These are phyloP conservation scores for Herpailurus yagouaroundi DNA, from an alignment of 2,113 vertebrate species.

Conservation along the genomic window DNA sequence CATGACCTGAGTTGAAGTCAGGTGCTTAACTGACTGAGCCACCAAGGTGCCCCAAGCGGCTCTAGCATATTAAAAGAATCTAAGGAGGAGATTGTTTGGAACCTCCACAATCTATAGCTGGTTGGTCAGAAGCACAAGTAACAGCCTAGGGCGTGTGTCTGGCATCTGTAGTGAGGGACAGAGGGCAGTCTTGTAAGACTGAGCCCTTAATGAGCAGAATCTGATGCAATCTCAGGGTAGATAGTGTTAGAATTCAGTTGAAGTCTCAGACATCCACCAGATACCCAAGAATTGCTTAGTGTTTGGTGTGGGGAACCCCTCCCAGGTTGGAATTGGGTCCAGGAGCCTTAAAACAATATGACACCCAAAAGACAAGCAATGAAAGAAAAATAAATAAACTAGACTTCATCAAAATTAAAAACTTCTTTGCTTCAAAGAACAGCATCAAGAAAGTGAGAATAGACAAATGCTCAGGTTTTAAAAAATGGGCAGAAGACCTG, in stretches of 20 bases:
- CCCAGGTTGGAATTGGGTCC: background rate
- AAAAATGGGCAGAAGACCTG: background rate
- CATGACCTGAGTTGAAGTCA: too few relatives aligned
- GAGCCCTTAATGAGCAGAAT: background rate
- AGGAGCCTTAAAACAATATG: background rate
- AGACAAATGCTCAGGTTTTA: background rate
- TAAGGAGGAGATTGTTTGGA: background rate
- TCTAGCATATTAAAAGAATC: too few relatives aligned
- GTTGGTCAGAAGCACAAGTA: background rate
- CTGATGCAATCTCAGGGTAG: background rate
- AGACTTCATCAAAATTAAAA: background rate
- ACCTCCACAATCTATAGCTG: background rate
- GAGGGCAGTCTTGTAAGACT: background rate
- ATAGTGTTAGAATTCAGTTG: background rate
- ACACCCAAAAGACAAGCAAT: background rate
- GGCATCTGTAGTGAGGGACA: background rate
- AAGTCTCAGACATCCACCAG: background rate
- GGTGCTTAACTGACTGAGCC: too few relatives aligned
- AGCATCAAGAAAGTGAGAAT: background rate
- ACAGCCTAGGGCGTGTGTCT: background rate
- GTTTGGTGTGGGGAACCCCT: background rate
- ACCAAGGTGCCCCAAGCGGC: background rate
- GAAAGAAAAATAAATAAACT: background rate
- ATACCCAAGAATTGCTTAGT: background rate
- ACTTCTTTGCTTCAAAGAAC: background rate